Base-by-base conservation (phyloP, 2,888 invertebrate species). In the Leptinotarsa juncta region DNA sequence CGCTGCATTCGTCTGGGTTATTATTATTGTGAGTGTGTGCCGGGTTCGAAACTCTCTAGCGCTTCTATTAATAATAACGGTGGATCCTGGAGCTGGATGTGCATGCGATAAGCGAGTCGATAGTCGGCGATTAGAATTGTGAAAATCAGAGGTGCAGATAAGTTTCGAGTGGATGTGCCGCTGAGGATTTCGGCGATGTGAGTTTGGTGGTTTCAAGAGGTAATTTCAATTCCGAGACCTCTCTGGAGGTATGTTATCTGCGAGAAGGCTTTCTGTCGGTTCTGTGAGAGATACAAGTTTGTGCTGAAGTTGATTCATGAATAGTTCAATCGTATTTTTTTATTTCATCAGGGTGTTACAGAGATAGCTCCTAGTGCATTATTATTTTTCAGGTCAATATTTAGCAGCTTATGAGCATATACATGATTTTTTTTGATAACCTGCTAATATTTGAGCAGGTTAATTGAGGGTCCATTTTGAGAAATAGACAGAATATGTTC, bases 1-100 rank as follows among this genome's bases (percentile, higher is more conserved):
- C 32, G 49, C 53, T 67, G 66, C 67, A 67, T 72, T 62, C 71
- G 62, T 62, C 62, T 42, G 32, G n/a, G 62, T 62, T 62, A 57
- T 57, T 62, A 57, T 57, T 18, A 60, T 60, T 60, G 60, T 60
- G 26, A 15, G 23, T 32, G 62, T 62, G 62, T 32, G 62, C 42
- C 62, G 62, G 62, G 62, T 32, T 62, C 62, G 62, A n/a, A 62
- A 16, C 62, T 62, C 42, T 32, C 20, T 57, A 20, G n/a, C 16
- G 42, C 26, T 16, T 60, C 60, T 14, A 20, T 20, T 60, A 60
- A 60, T 60, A 60, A 60, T 60, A 60, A 23, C 26, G 53, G 18
- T 18, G 18, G 53, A 53, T 53, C 18, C 18, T 60, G 15, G 60
- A 23, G 15, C 60, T 20, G 23, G 42, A 62, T 62, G 62, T 62